phyloP scores from a whole-genome alignment of 2,888 invertebrate genomes.

The Tiliacea aurago region DNA sequence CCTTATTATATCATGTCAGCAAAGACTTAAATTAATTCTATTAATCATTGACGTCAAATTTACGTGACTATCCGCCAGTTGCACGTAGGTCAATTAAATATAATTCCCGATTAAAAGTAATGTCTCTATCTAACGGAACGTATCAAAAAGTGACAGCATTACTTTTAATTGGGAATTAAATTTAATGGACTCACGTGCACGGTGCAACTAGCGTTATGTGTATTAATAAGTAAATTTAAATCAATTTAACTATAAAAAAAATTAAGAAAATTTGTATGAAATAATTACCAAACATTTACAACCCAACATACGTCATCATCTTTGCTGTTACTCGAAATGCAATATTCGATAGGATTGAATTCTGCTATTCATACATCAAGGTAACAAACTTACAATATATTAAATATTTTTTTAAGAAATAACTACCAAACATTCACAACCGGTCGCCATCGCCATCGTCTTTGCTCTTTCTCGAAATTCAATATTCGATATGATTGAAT shows the following conservation, averaged over 20 bases:
- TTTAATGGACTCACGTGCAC: no score
- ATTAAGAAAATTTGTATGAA: neutral
- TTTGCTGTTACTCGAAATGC: neutral
- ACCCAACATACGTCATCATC: neutral
- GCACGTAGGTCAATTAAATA: no score
- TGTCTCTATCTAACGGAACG: no score
- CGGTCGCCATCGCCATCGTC: neutral
- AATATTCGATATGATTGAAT: neutral
- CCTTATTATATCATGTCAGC: neutral
- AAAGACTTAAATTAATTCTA: no score
- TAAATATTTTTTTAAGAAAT: neutral
- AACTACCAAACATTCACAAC: constrained; percentile 25
- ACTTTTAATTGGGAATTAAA: no score
- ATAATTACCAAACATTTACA: constrained; percentile 20
- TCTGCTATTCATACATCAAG: neutral
- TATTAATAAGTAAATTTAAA: neutral
- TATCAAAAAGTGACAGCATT: no score
- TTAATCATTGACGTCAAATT: neutral
- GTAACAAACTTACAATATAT: neutral
- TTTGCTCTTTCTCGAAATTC: neutral
- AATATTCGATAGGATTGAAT: neutral
- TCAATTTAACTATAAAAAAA: neutral
- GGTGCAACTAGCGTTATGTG: no score
- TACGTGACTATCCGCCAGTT: no score
- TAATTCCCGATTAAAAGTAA: no score